phyloP scores from a whole-genome alignment of 2,113 vertebrate species.

The Perca schrenkii region DNA sequence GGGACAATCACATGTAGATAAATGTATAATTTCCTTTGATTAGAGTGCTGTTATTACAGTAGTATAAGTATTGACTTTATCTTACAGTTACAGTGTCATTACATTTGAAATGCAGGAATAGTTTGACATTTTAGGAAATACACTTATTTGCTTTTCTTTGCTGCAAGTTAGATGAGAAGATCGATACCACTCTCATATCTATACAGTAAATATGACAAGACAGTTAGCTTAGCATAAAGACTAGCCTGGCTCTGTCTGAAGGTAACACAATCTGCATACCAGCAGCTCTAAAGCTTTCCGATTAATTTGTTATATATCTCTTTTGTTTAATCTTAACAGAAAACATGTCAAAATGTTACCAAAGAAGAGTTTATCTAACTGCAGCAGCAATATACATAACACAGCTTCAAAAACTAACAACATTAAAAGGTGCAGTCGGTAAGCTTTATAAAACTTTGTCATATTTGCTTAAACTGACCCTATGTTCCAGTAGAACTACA shows the following conservation, averaged over 20 bases:
- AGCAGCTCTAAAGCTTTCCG: no score
- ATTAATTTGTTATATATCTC: no score
- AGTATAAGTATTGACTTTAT: background rate
- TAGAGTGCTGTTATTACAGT: background rate
- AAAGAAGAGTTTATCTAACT: no score
- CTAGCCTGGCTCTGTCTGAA: background rate
- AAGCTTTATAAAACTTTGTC: no score
- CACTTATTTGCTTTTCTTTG: background rate
- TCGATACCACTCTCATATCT: background rate
- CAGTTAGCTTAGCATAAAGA: background rate
- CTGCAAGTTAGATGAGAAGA: background rate
- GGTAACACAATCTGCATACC: no score
- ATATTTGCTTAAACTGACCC: no score
- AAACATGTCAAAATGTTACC: no score
- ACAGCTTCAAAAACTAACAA: no score
- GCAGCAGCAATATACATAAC: background rate
- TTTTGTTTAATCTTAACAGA: no score
- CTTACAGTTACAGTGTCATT: background rate
- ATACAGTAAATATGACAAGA: background rate
- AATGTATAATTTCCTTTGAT: background rate
- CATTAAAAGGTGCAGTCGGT: no score
- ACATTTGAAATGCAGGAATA: background rate
- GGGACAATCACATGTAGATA: background rate
- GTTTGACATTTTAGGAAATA: constrained; percentile 1
- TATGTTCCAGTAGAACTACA: no score